A percentile compares a stretch with the other conserved stretches of the same genome.
These are phyloP conservation scores for Sycophila texana DNA, from an alignment of 2,888 invertebrate species.

Conservation along the genomic window DNA sequence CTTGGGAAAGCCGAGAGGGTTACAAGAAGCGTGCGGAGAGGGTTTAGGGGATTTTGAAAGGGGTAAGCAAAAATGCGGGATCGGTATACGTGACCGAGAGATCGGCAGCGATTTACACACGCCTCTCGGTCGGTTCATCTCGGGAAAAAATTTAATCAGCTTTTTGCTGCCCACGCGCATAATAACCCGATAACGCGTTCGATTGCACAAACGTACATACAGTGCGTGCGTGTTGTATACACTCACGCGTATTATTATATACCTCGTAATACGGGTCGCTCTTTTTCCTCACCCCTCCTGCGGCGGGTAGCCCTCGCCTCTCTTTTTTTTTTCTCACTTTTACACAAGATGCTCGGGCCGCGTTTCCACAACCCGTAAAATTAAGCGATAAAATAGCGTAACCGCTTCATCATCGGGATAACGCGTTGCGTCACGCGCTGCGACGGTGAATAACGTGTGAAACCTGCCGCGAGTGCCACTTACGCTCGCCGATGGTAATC, in stretches of 20 bases:
- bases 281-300: constrained; percentile 2
- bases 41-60: too few relatives aligned
- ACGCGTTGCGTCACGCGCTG: constrained; percentile 22
- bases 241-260: too few relatives aligned
- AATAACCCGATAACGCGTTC: neutral
- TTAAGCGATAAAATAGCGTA: constrained; percentile 38
- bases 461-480: neutral
- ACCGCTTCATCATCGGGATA: constrained; percentile 27
- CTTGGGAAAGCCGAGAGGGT: too few relatives aligned
- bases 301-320: neutral
- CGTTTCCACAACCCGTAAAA: constrained; percentile 4
- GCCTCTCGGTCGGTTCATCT: neutral
- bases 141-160: constrained; percentile 33
- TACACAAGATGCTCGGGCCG: constrained; percentile 9
- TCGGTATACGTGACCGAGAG: too few relatives aligned
- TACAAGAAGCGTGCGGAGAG: too few relatives aligned
- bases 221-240: neutral
- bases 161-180: neutral
- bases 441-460: constrained; percentile 30
- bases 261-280: neutral
- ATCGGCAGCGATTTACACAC: too few relatives aligned
- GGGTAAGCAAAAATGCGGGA: too few relatives aligned
- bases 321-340: neutral
- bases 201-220: constrained; percentile 28
- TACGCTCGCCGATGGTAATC: neutral